phyloP scores from a whole-genome alignment of 2,113 vertebrate species.

The Elaphurus davidianus region DNA sequence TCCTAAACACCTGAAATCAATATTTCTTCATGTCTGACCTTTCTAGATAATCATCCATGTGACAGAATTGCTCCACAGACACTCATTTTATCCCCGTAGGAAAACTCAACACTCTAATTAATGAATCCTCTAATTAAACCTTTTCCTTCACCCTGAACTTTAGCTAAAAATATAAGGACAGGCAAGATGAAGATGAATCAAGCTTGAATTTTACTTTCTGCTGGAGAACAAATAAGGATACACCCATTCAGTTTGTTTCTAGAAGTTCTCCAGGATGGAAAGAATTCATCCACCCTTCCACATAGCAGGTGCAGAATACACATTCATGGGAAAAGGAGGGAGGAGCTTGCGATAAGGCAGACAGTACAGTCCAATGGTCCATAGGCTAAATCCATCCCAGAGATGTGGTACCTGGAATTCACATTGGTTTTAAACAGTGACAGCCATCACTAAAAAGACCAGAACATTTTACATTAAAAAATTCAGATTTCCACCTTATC shows the following conservation, averaged over 20 bases:
- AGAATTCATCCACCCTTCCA: neutral
- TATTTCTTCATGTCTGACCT: slow-evolving; percentile 76
- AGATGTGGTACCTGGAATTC: neutral
- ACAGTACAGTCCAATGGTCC: neutral
- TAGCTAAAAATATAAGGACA: slow-evolving; percentile 35
- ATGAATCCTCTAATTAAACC: slow-evolving; percentile 71
- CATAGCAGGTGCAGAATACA: neutral
- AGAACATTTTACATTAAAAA: neutral
- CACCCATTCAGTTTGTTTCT: neutral
- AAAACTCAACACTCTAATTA: slow-evolving; percentile 69
- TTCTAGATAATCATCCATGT: slow-evolving; percentile 65
- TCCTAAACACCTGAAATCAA: slow-evolving; percentile 73
- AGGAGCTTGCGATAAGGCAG: neutral
- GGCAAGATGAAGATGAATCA: slow-evolving; percentile 25
- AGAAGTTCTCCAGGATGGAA: neutral
- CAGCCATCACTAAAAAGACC: neutral
- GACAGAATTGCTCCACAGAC: slow-evolving; percentile 18
- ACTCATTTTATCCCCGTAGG: slow-evolving; percentile 59
- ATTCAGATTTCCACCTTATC: neutral
- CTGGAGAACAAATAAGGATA: neutral
- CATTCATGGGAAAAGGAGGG: neutral
- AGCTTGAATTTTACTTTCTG: neutral
- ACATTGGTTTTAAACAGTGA: neutral
- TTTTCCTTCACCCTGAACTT: slow-evolving; percentile 50
- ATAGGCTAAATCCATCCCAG: neutral